Evolutionary conservation across 30 jellyfish, hydroid and myxozoan species (phyloP).

Genomic region (Haliclystus octoradiatus): DNA sequence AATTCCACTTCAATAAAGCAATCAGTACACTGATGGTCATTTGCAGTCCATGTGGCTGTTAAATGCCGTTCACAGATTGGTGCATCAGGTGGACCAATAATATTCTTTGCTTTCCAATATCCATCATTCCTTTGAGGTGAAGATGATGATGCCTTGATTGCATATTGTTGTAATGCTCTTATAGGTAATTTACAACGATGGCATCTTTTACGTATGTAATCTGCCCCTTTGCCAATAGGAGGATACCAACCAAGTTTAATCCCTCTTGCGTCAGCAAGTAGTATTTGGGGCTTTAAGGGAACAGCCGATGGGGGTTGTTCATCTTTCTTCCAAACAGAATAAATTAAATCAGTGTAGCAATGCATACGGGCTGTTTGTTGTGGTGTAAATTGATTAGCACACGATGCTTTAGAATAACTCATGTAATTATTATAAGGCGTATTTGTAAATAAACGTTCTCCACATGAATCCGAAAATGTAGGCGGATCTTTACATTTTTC

Average conservation of each 20-base stretch:
- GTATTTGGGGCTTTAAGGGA: conserved; percentile 68
- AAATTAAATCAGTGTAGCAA: conserved; percentile 56
- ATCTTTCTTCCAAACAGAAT: conserved; percentile 39
- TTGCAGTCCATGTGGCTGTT: conserved; percentile 16
- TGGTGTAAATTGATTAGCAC: conserved; percentile 60
- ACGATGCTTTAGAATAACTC: conserved; percentile 51
- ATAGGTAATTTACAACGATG: conserved; percentile 27
- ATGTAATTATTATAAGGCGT: conserved; percentile 65
- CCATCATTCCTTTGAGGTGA: neutral
- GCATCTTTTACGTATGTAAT: conserved; percentile 20
- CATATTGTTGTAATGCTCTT: conserved; percentile 6
- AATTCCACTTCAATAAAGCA: conserved; percentile 46
- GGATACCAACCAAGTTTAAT: conserved; percentile 50
- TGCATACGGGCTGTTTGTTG: conserved; percentile 96
- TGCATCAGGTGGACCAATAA: conserved; percentile 88
- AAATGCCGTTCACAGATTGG: no score
- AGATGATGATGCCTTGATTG: conserved; percentile 28
- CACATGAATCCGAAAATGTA: conserved; percentile 10
- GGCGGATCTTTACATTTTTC: conserved; percentile 38
- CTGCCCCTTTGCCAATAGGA: conserved; percentile 57
- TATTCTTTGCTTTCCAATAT: conserved; percentile 25
- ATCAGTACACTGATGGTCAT: conserved; percentile 5
- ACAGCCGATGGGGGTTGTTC: conserved; percentile 45
- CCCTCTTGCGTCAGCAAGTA: conserved; percentile 16
- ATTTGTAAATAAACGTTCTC: conserved; percentile 11